Evolutionary conservation across 2,888 invertebrate species (phyloP).

Genomic region (Dynastes grantii): DNA sequence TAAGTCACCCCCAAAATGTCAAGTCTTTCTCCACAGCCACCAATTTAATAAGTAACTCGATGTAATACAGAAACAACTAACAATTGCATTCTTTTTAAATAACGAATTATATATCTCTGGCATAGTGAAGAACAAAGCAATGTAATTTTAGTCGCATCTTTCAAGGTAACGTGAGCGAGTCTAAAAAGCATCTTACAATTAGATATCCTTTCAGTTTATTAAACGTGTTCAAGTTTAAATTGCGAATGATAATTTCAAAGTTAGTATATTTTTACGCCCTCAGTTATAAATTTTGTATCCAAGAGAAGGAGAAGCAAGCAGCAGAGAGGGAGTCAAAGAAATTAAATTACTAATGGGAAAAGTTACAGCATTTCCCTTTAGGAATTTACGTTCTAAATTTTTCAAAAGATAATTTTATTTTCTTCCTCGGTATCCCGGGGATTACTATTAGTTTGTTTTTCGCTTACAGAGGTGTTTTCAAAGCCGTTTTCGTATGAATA

Average conservation of each 20-base stretch:
- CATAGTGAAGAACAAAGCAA: too few relatives aligned
- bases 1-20: too few relatives aligned
- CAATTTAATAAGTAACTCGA: too few relatives aligned
- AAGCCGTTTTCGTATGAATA: too few relatives aligned
- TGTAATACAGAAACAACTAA: neutral
- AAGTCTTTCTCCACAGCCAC: too few relatives aligned
- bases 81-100: too few relatives aligned
- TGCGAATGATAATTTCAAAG: slow-evolving; percentile 43
- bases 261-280: slow-evolving; percentile 40
- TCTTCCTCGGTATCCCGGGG: slow-evolving; percentile 19
- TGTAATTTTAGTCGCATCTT: too few relatives aligned
- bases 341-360: slow-evolving; percentile 47
- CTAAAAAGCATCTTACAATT: too few relatives aligned
- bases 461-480: neutral
- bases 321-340: slow-evolving; percentile 35
- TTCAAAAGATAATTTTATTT: slow-evolving; percentile 43
- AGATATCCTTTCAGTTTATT: slow-evolving; percentile 6
- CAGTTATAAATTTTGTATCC: slow-evolving; percentile 39
- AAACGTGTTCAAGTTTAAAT: slow-evolving; percentile 35
- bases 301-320: slow-evolving; percentile 12
- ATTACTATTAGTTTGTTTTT: slow-evolving; percentile 40
- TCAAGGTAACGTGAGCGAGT: too few relatives aligned
- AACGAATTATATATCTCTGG: too few relatives aligned
- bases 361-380: slow-evolving; percentile 37
- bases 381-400: slow-evolving; percentile 43